A percentile compares a stretch with the other conserved stretches of the same genome.
phyloP scores from a whole-genome alignment of 2,797 vertebrate genomes.

The Astyanax mexicanus region DNA sequence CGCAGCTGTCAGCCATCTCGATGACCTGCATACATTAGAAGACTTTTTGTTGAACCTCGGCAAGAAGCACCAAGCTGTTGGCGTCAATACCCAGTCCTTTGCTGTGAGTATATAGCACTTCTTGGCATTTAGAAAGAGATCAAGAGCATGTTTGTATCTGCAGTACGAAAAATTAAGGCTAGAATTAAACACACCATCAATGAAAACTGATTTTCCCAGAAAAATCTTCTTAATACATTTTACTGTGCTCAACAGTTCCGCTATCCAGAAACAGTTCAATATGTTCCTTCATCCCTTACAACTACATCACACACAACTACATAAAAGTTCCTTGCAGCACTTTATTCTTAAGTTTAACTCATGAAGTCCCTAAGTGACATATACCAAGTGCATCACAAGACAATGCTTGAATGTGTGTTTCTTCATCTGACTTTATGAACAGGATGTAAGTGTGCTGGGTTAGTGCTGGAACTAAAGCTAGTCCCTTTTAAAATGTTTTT shows the following conservation, averaged over 20 bases:
- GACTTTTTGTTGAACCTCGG: conserved; percentile 90
- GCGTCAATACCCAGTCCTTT: conserved; percentile 91
- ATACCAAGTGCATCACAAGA: too few relatives aligned
- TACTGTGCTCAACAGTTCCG: not conserved
- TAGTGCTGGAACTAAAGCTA: too few relatives aligned
- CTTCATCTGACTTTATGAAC: too few relatives aligned
- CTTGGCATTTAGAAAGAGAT: not conserved
- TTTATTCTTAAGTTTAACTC: too few relatives aligned
- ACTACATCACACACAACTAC: not conserved
- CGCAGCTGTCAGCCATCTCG: conserved; percentile 89
- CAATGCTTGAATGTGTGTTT: too few relatives aligned
- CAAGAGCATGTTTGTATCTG: not conserved
- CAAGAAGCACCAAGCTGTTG: conserved; percentile 90
- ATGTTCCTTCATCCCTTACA: not conserved
- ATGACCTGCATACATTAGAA: conserved; percentile 89
- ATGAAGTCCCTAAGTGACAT: too few relatives aligned
- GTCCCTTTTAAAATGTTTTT: too few relatives aligned
- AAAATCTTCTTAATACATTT: too few relatives aligned
- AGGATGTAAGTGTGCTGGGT: too few relatives aligned
- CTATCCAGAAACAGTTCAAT: not conserved
- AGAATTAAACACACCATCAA: too few relatives aligned
- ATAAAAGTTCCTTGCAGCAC: too few relatives aligned
- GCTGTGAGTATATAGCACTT: conserved; percentile 78
- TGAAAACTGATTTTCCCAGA: too few relatives aligned
- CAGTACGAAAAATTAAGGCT: not conserved